Conservation (phyloP, 1,140 invertebrate genomes). For the Yoshiicerus persimilis region DNA sequence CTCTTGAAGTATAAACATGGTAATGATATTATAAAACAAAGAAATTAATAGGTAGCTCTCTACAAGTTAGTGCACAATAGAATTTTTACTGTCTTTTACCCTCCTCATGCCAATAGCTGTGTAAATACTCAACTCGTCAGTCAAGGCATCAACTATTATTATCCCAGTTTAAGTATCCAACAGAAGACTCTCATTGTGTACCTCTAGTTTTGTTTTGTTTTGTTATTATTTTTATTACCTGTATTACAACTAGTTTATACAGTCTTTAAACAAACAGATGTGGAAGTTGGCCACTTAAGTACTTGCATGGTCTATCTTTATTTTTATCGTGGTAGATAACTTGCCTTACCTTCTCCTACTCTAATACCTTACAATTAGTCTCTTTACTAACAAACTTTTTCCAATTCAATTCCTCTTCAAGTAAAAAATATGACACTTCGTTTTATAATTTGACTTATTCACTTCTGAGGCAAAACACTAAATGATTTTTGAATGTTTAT, state of each 20-base stretch:
- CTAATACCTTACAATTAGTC: background rate
- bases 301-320: background rate
- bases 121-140: background rate
- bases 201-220: background rate
- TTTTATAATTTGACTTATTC: too few relatives aligned
- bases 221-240: background rate
- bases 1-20: background rate
- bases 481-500: too few relatives aligned
- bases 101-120: background rate
- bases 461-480: too few relatives aligned
- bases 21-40: background rate
- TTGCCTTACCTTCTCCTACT: background rate
- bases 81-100: background rate
- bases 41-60: background rate
- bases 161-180: background rate
- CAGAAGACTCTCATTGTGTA: background rate
- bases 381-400: background rate
- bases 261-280: background rate
- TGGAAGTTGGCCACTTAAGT: background rate
- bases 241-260: background rate
- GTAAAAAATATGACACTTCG: too few relatives aligned
- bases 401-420: too few relatives aligned
- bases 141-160: background rate
- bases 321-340: background rate
- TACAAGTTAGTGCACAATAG: background rate